A percentile compares a stretch with the other conserved stretches of the same genome.
Conservation (phyloP, 2,888 invertebrate genomes). For the Griposia aprilina region DNA sequence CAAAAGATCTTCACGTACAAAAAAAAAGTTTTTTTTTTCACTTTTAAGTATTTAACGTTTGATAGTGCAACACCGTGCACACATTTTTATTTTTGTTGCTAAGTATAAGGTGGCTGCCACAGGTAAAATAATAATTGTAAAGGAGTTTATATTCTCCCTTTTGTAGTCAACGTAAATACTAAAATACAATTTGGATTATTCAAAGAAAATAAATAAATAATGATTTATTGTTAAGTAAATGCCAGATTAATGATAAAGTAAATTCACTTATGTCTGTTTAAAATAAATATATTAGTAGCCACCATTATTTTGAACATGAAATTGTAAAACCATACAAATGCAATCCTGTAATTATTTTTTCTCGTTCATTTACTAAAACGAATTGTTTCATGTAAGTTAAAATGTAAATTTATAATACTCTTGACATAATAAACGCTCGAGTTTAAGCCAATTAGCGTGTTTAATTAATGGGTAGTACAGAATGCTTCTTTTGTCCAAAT, state of each 20-base stretch:
- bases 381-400: slow-evolving; percentile 18
- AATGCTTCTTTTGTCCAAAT: slow-evolving; percentile 21
- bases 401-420: slow-evolving; percentile 7
- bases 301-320: background rate
- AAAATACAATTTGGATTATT: too few relatives aligned
- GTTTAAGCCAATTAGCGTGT: slow-evolving; percentile 31
- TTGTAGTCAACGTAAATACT: background rate
- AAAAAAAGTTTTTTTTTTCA: too few relatives aligned
- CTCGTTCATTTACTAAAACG: background rate
- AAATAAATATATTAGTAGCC: background rate
- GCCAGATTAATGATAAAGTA: background rate
- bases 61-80: too few relatives aligned
- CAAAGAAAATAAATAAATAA: background rate
- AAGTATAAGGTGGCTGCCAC: too few relatives aligned
- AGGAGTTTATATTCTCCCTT: background rate
- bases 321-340: background rate
- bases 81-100: too few relatives aligned
- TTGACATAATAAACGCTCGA: slow-evolving; percentile 11
- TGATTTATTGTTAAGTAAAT: background rate
- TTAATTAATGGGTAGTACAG: slow-evolving; percentile 4
- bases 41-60: too few relatives aligned
- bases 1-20: too few relatives aligned
- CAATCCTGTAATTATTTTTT: background rate
- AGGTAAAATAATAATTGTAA: background rate
- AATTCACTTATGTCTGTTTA: background rate